These are phyloP conservation scores for Hypselothyrea guttata DNA, from an alignment of 2,888 invertebrate genomes.

Conservation along the genomic window DNA sequence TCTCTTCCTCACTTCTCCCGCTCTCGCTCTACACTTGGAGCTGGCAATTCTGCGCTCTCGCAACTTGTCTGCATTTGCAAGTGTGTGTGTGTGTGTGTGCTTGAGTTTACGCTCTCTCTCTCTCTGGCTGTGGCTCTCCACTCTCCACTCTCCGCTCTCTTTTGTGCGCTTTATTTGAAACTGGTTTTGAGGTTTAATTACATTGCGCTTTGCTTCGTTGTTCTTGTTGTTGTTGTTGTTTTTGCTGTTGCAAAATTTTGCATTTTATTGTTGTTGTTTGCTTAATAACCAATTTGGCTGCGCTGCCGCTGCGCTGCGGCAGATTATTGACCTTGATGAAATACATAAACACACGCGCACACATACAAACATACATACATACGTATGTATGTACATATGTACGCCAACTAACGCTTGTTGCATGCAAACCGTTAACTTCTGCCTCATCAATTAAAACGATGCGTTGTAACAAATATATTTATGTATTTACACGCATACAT, in stretches of 20 bases:
- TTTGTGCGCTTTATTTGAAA: constrained; percentile 52
- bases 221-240: constrained; percentile 42
- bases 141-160: constrained; percentile 32
- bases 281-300: no score
- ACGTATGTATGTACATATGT: constrained; percentile 1
- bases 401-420: constrained; percentile 33
- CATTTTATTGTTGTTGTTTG: constrained; percentile 25
- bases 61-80: constrained; percentile 13
- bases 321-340: constrained; percentile 75
- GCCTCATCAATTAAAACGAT: no score
- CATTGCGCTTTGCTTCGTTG: constrained; percentile 61
- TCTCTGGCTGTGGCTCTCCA: constrained; percentile 4
- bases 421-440: constrained; percentile 29
- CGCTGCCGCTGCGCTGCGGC: constrained; percentile 24
- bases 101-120: constrained; percentile 22
- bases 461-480: no score
- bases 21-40: constrained; percentile 44
- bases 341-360: background rate
- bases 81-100: constrained; percentile 11
- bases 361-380: constrained; percentile 6
- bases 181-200: constrained; percentile 73
- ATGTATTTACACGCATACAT: no score
- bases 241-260: constrained; percentile 58
- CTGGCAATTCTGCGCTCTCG: constrained; percentile 51
- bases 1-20: constrained; percentile 7